Base-by-base conservation (phyloP, 1,140 invertebrate species). In the Drosophila insularis region DNA sequence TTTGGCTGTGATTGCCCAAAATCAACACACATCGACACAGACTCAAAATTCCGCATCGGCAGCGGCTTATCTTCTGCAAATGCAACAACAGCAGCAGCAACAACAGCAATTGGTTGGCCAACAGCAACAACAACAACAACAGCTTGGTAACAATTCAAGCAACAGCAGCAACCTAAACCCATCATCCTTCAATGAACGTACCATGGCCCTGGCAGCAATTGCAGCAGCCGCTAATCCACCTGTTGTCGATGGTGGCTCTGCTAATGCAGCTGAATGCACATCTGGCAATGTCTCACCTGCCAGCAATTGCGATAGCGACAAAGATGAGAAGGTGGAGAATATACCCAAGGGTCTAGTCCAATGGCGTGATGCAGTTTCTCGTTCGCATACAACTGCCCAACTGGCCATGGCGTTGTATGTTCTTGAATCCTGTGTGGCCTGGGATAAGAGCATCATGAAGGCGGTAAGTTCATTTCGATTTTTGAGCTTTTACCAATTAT, bases 371-470 rank as follows among this genome's bases (percentile, higher is more conserved):
- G 97, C 97, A 0, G 96, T 98, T 0, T 92, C 94, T 1, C 94
- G 95, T 27, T 96, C 96, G 19, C 95, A 95, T 78, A 98, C 97
- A 4, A 96, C 98, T 0, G 96, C 97, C 0, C 97, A 99, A 89
- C 93, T 99, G 8, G 96, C 97, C 4, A 96, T 99, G 95, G 95
- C 97, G 78, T 93, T 98, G 40, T 96, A 97, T 80, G 96, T 97
- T 75, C 94, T 99, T 23, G 98, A 98, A 90, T 95, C 95, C 17
- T 97, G 96, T 84, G 97, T 99, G 80, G 97, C 98, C 23, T 99
- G 98, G 98, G 98, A 99, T 93, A 99, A 99, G 93, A 98, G 97
- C 93, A 98, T 99, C 86, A 99, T 99, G 98, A 98, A 99, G 95
- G 98, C 98, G 93, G 97, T 98, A 94, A 95, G 97, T 92, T 19